Conservation (phyloP, 2,797 vertebrate genomes). For the Cyprinodon diabolis region DNA sequence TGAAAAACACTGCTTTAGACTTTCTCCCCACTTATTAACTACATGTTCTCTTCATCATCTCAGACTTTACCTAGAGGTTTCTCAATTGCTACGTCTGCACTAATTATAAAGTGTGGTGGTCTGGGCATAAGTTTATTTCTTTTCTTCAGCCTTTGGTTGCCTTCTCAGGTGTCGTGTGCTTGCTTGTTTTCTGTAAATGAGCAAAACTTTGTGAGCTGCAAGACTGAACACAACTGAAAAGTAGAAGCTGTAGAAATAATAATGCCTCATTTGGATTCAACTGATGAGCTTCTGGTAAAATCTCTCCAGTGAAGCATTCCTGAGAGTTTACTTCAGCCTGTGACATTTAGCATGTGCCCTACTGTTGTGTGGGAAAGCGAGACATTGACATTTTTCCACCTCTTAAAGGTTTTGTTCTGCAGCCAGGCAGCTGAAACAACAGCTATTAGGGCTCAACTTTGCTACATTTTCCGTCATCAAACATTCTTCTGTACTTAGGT, state of each 20-base stretch:
- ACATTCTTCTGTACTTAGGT: not conserved
- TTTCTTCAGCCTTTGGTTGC: not conserved
- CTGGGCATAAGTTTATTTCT: no score
- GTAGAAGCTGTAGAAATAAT: not conserved
- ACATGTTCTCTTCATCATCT: no score
- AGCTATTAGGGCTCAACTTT: slow-evolving; percentile 7
- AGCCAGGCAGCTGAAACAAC: slow-evolving; percentile 11
- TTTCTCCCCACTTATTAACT: no score
- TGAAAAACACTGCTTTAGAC: no score
- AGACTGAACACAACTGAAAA: not conserved
- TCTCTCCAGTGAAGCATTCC: slow-evolving; percentile 5
- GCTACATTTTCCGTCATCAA: not conserved
- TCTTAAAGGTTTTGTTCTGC: slow-evolving; percentile 9
- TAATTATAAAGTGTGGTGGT: no score
- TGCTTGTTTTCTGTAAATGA: not conserved
- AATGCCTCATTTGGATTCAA: slow-evolving; percentile 24
- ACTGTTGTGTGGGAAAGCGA: slow-evolving; percentile 15
- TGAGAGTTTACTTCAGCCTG: slow-evolving; percentile 15
- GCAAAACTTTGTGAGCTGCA: not conserved
- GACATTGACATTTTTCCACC: slow-evolving; percentile 15
- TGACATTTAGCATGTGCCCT: not conserved
- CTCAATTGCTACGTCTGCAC: no score
- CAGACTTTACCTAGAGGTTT: no score
- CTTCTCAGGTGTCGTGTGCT: not conserved
- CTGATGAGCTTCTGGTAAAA: slow-evolving; percentile 9